Base-by-base conservation (phyloP, 23 tunicate genomes). In the Diplosoma virens region DNA sequence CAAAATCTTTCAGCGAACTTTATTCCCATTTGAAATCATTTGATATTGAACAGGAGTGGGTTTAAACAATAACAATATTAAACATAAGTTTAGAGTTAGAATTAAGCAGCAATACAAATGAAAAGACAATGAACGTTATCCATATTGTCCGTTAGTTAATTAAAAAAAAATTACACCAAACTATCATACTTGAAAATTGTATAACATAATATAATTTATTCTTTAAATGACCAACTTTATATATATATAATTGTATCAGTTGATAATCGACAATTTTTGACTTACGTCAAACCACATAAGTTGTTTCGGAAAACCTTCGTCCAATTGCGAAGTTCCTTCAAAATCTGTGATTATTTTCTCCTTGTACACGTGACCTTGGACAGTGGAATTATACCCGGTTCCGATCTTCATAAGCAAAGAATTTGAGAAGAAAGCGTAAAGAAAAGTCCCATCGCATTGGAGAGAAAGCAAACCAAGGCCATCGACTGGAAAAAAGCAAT, bases 331-430 rank as follows among this genome's bases (percentile, higher is more conserved):
- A 45, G 45, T 37, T 0, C 63, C 2, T 61, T 82, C 67, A 2
- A 74, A 1, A 6, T 68, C 53, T 22, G 20, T 20, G 3, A 82
- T 30, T 1, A 33, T 18, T 33, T 52, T n/a, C 22, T 47, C 58
- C 3, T 66, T 65, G 36, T 84, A 84, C 4, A 84, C 35, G 14
- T 54, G 37, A 0, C 89, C 89, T 27, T 60, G 80, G 0, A 79
- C 67, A 46, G 92, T 86, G 47, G 66, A 61, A 30, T 65, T 52
- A 71, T 84, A 84, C 32, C 90, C 90, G 47, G 83, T 77, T 17
- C 83, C 90, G 32, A 84, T 58, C 66, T 87, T 87, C 1, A 56
- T 7, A 63, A 87, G 27, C 9, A 41, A 30, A 18, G 48, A 48
- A 30, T 77, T 76, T 28, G 32, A 22, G 17, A 68, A 47, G 21